Percentiles rank a stretch among this genome's conserved stretches.
phyloP scores from a whole-genome alignment of 2,797 vertebrate genomes.

The Etheostoma nigrum region DNA sequence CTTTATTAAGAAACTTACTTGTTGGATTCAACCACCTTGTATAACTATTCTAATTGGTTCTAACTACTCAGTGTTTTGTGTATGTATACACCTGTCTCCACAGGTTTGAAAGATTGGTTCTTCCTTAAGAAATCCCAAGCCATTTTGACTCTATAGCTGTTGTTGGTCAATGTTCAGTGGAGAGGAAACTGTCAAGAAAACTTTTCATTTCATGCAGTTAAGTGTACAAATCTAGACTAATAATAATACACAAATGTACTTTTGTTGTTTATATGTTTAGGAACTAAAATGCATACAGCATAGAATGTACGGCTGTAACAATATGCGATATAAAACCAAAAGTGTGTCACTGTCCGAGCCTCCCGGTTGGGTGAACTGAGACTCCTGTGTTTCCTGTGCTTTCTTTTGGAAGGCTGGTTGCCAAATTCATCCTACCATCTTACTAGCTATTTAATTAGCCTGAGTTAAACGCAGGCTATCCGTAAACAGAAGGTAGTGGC shows the following conservation, averaged over 20 bases:
- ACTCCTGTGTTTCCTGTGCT: no score
- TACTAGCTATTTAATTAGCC: no score
- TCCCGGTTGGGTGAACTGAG: no score
- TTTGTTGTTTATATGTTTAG: not conserved
- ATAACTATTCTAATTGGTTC: not conserved
- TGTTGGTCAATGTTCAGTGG: constrained; percentile 17
- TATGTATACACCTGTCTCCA: constrained; percentile 3
- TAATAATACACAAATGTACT: constrained; percentile 1
- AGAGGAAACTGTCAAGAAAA: constrained; percentile 7
- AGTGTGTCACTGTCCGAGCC: no score
- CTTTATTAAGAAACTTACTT: not conserved
- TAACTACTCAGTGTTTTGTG: not conserved
- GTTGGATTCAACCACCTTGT: not conserved
- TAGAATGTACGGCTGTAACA: constrained; percentile 1
- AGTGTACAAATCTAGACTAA: constrained; percentile 19
- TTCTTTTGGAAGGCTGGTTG: no score
- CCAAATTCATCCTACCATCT: no score
- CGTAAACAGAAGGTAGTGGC: no score
- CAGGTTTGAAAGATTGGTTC: not conserved
- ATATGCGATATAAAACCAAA: no score
- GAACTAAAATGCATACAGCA: constrained; percentile 12
- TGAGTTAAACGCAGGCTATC: no score
- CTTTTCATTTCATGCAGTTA: constrained; percentile 32
- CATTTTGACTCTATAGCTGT: not conserved
- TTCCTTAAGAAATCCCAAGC: constrained; percentile 14